Percentiles rank a stretch among this genome's conserved stretches.
These are phyloP conservation scores for Pachydiplax longipennis DNA, from an alignment of 2,888 invertebrate genomes.

Conservation along the genomic window DNA sequence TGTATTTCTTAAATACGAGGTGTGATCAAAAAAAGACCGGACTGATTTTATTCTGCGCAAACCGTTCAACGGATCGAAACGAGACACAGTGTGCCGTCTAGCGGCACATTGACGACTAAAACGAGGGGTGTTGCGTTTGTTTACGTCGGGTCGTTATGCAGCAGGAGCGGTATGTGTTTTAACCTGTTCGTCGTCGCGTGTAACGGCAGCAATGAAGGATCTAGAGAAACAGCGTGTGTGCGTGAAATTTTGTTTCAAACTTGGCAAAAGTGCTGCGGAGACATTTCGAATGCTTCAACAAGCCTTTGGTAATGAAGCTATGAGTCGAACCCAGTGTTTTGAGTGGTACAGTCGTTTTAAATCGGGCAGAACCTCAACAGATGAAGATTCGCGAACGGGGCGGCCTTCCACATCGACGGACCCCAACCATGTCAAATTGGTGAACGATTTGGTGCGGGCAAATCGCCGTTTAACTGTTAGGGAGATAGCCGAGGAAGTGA, in stretches of 20 bases:
- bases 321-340: too few species aligned
- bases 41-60: too few species aligned
- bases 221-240: background rate
- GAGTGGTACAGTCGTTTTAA: too few species aligned
- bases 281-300: background rate
- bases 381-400: too few species aligned
- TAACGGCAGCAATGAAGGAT: background rate
- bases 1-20: too few species aligned
- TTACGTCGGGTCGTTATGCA: background rate
- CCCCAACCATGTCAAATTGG: background rate
- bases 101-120: background rate
- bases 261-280: slow-evolving; percentile 1
- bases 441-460: background rate
- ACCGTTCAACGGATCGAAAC: background rate
- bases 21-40: too few species aligned
- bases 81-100: background rate
- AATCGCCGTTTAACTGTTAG: background rate
- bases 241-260: slow-evolving; percentile 20
- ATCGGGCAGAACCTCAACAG: too few species aligned
- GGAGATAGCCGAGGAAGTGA: background rate
- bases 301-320: background rate
- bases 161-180: background rate
- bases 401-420: background rate
- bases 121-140: background rate
- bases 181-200: background rate